Evolutionary conservation across 1,140 invertebrate genomes (phyloP), one percentile per base, ranked within the genome.

Genomic region (Ditylenchus dipsaci): DNA sequence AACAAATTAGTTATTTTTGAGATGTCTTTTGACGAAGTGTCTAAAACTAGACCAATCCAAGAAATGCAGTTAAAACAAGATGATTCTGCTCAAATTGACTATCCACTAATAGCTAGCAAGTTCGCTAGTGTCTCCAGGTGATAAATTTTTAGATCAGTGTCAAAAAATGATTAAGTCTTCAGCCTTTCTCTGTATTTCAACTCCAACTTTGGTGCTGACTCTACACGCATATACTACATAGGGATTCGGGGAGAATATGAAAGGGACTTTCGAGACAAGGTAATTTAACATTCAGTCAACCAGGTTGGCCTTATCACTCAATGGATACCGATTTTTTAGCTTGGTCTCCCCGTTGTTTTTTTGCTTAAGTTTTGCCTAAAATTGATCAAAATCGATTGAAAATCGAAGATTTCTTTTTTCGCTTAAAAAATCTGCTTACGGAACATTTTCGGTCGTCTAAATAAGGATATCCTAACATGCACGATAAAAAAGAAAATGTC

Each of bases 11-110:
- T n/a, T 73, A 29, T 23, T 77, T 90, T 91, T 29, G 87, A 89
- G 74, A 95, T 96, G 92, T 90, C 90, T 45, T 97, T 96, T 86
- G 93, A 96, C 87, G 90, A 95, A 85, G 86, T 87, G 11, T 74
- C 77, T 3, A 81, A 83, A 49, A 84, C 63, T 56, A 76, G 87
- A 76, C 84, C 91, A 17, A 92, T 96, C 83, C 92, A 97, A 85
- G 90, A 93, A 83, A 93, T 95, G 88, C 90, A 95, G 72, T 82
- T 96, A 42, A 88, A 89, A 69, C 87, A 87, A 69, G 93, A 97
- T 84, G 85, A 23, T 57, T 85, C 86, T 64, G 93, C 91, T 43
- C 84, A 88, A 63, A 83, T 94, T 56, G 93, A 96, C 85, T 96
- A 96, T 86, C 85, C 89, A 29, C 88, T 77, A 84, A 92, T 90